Base-by-base conservation (phyloP, 2,113 vertebrate species). In the Semicossyphus pulcher region DNA sequence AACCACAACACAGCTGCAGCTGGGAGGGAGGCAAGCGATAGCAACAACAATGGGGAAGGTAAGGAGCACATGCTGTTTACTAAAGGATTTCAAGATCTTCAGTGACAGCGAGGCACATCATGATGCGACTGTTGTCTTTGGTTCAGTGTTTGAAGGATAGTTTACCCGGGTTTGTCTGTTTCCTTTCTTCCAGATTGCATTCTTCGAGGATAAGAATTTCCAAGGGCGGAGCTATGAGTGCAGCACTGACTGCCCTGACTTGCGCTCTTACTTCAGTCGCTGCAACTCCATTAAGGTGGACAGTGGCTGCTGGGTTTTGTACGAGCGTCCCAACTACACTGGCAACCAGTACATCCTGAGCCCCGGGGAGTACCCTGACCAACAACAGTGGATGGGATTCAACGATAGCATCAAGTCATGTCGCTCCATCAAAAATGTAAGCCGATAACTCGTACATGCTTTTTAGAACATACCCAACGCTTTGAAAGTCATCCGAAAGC, bases 251-350 rank as follows among this genome's bases (percentile, higher is more conserved):
- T 89, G 85, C 62, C 36, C 87, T 7, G 91, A 93, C 72, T 81
- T 93, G 60, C 84, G 83, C 58, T 83, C 89, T 6, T 86, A 81
- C 76, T 88, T 93, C 66, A 90, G 84, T 69, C 78, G 77, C 56
- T 94, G 90, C 72, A 92, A 88, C 79, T 93, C 92, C 57, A 81
- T 92, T 47, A 89, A 88, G 56, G 91, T 94, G 78, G 89, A 90
- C 9, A 86, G 81, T 23, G 92, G 91, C 73, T 89, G 83, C 87
- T 93, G 91, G 87, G 85, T 93, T 36, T 72, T 93, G 67, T 92
- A 91, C 25, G 84, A 93, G 66, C 86, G 31, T 12, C 84, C 86
- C 36, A 87, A 88, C 76, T 93, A 85, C 66, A 53, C 63, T 9
- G 90, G 90, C 11, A 63, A 81, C 80, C 92, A 93, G 76, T 92